Conservation (phyloP, 2,797 vertebrate genomes). For the Siniperca obscura region DNA sequence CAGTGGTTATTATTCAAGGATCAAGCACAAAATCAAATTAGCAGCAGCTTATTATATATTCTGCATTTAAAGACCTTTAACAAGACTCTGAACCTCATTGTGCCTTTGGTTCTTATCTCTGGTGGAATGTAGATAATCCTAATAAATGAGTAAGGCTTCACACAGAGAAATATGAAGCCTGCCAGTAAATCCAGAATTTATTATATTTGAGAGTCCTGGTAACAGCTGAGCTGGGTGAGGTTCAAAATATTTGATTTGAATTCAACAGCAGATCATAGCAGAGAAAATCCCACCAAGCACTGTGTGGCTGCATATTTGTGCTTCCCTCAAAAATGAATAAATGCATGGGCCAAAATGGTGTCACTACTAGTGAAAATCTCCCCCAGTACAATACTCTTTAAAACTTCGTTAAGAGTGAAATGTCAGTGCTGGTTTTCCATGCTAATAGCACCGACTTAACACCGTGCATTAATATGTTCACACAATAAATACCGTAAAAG, state of each 20-base stretch:
- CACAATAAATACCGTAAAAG: neutral
- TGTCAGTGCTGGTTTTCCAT: slow-evolving; percentile 12
- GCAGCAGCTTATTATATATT: slow-evolving; percentile 85
- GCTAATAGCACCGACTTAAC: slow-evolving; percentile 8
- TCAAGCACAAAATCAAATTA: slow-evolving; percentile 86
- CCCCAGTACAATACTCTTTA: slow-evolving; percentile 48
- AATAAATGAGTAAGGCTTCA: slow-evolving; percentile 85
- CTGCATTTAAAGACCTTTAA: slow-evolving; percentile 82
- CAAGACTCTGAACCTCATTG: slow-evolving; percentile 82
- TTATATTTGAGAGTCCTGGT: slow-evolving; percentile 82
- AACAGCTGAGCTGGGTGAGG: slow-evolving; percentile 82
- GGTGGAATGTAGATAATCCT: slow-evolving; percentile 87
- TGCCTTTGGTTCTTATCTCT: slow-evolving; percentile 84
- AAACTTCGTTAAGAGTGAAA: slow-evolving; percentile 53
- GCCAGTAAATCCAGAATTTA: slow-evolving; percentile 86
- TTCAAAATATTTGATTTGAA: slow-evolving; percentile 85
- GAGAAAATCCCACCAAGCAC: slow-evolving; percentile 74
- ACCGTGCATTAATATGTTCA: neutral
- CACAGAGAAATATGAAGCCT: slow-evolving; percentile 83
- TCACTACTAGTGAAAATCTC: slow-evolving; percentile 46
- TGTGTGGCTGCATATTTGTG: slow-evolving; percentile 63
- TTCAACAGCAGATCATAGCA: slow-evolving; percentile 82
- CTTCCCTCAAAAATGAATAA: slow-evolving; percentile 73
- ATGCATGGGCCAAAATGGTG: slow-evolving; percentile 68
- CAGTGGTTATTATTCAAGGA: slow-evolving; percentile 79